Base-by-base conservation (phyloP, 1,140 invertebrate species). In the Gryon sp. region DNA sequence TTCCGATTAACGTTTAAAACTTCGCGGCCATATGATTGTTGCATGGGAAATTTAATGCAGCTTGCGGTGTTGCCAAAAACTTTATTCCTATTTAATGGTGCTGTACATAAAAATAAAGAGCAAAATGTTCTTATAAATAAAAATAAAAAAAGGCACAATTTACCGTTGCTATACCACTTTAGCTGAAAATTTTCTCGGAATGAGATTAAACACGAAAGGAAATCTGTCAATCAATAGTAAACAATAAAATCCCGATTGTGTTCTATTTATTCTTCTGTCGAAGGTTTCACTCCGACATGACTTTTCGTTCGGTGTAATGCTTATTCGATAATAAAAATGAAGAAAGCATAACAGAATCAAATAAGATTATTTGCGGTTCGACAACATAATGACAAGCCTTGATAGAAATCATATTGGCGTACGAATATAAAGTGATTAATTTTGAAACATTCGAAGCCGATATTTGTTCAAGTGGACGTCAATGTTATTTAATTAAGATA, bases 141-240 rank as follows among this genome's bases (percentile, higher is more conserved):
- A n/a, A n/a, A n/a, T n/a, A n/a, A n/a, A n/a, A n/a, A n/a, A n/a
- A n/a, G n/a, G n/a, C n/a, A n/a, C n/a, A n/a, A n/a, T n/a, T n/a
- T n/a, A n/a, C n/a, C n/a, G n/a, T n/a, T n/a, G n/a, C n/a, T n/a
- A n/a, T n/a, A n/a, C n/a, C n/a, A n/a, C n/a, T n/a, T n/a, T n/a
- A n/a, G 19, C 14, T 26, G 1, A 14, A 15, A 45, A 15, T 12
- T 26, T 45, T 45, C 12, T 20, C 6, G 12, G 9, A 28, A 43
- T 32, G 36, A 30, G 24, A 43, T 43, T 20, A 28, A 26, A 15
- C 18, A 7, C 8, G 36, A 26, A 55, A 38, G 50, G 36, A 55
- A 55, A 55, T 41, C 50, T 20, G 50, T 40, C 50, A 55, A 55
- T 55, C 34, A 55, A 16, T 40, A 12, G 9, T 15, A 28, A 16